These are phyloP conservation scores for Ophioninae sp. DNA, from an alignment of 2,888 invertebrate genomes.

Conservation along the genomic window DNA sequence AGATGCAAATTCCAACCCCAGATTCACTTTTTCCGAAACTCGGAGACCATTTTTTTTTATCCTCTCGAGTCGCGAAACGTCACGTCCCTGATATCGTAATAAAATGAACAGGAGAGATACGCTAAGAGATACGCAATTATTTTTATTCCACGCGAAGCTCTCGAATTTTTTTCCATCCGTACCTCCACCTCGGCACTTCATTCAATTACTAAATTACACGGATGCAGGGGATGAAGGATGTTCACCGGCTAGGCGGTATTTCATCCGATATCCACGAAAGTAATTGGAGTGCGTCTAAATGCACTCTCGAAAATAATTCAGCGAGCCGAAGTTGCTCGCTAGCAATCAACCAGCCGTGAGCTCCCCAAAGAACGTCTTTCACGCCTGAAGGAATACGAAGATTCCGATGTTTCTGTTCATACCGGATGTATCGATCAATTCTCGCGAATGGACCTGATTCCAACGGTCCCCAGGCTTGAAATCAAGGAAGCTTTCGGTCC, in stretches of 20 bases:
- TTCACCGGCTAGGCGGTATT: slow-evolving; percentile 17
- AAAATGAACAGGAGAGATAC: background rate
- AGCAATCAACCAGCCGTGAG: background rate
- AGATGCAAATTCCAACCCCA: background rate
- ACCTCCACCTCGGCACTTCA: slow-evolving; percentile 34
- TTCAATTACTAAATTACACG: slow-evolving; percentile 49
- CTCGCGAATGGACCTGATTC: background rate
- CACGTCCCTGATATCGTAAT: background rate
- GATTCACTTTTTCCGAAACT: background rate
- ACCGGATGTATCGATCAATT: background rate
- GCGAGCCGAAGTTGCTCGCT: background rate
- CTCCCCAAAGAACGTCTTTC: background rate
- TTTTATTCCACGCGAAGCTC: slow-evolving; percentile 18
- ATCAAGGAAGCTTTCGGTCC: slow-evolving; percentile 4
- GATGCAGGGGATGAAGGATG: slow-evolving; percentile 1
- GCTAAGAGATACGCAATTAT: slow-evolving; percentile 37
- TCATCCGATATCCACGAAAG: slow-evolving; percentile 19
- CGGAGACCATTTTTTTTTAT: background rate
- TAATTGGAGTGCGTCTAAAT: slow-evolving; percentile 36
- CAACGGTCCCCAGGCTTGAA: background rate
- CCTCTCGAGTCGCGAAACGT: background rate
- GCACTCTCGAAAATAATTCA: slow-evolving; percentile 24
- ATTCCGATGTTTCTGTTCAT: background rate
- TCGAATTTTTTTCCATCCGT: slow-evolving; percentile 34
- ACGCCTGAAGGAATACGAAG: background rate